Base-by-base conservation (phyloP, 2,797 vertebrate genomes). In the Neopelma chrysocephalum region DNA sequence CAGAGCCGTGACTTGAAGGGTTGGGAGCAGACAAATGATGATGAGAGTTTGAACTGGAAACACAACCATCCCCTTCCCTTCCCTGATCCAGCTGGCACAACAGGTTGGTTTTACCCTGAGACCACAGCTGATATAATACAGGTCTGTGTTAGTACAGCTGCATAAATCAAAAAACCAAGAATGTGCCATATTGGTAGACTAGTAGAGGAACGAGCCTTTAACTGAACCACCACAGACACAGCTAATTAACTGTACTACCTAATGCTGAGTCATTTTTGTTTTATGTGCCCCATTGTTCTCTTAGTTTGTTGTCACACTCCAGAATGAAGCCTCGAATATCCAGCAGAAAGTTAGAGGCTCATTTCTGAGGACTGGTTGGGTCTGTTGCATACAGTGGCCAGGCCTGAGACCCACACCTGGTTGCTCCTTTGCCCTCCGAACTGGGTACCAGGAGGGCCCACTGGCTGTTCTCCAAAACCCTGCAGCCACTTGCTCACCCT, bases 1-100 rank as follows among this genome's bases (percentile, higher is more conserved):
- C 25, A 86, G 84, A 91, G 25, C 22, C 22, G 47, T 12, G 53
- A 50, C 26, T 75, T 77, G 82, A 51, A 96, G 36, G 23, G 48
- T 6, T 69, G 57, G 60, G 45, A 85, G 51, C 43, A 91, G 87
- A 73, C 15, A 92, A 83, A 86, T 11, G 23, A 31, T 72, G 31
- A 36, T 34, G 22, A 71, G 12, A 84, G 36, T 93, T 76, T 69
- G 75, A 76, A 83, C 83, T 60, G 80, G 54, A 96, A 96, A 91
- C 25, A 38, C 27, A 78, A 62, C 25, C 1, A 1, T 54, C 16
- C 34, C 15, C 5, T 80, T 85, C 36, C 65, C 54, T 89, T 81
- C 61, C 45, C 88, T 8, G 29, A 57, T 4, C 26, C 60, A 76
- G 32, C 25, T 42, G 66, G 11, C n/a, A n/a, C 7, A 73, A 73